Base-by-base conservation (phyloP, 2,113 vertebrate species). In the Onychostoma macrolepis region DNA sequence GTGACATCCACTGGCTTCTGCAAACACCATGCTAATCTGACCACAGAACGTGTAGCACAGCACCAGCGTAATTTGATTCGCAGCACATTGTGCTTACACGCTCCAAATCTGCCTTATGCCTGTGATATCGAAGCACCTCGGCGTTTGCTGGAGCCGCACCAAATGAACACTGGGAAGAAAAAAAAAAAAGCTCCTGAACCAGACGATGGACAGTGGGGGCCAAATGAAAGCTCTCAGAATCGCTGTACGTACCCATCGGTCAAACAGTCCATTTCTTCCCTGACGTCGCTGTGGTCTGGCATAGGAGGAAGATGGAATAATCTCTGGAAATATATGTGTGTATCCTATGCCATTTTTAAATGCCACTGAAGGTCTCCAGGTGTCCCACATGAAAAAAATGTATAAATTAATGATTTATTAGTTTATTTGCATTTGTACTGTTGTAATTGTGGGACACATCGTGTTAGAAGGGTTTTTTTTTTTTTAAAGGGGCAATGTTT, bases 1-100 rank as follows among this genome's bases (percentile, higher is more conserved):
- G 48, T 79, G 75, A 78, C 84, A 61, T 80, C 36, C 67, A 71
- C 86, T 48, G 45, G 86, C 79, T 65, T 83, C 80, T 83, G 86
- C 50, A 87, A 87, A 87, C 79, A 87, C 65, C 15, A 72, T 56
- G 78, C 67, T 86, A 83, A 87, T 83, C 69, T 61, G 50, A 83
- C 79, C 69, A 36, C 79, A 82, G 86, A 45, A 76, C 67, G 7
- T 45, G 76, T 13, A 75, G 53, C 56, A 43, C 26, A 43, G 75
- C 48, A 74, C 77, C 53, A 67, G 87, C 83, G 61, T 85, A 85
- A 88, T 85, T 86, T 48, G 84, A 88, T 85, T 80, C 84, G 4
- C 79, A 43, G 30, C 76, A 80, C 65, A 85, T 85, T 86, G 53
- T 69, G 80, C 80, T 72, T 69, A 56, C 86, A 77, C 15, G 45